Evolutionary conservation across 1,140 invertebrate genomes (phyloP).

Genomic region (Drosophila nasuta): DNA sequence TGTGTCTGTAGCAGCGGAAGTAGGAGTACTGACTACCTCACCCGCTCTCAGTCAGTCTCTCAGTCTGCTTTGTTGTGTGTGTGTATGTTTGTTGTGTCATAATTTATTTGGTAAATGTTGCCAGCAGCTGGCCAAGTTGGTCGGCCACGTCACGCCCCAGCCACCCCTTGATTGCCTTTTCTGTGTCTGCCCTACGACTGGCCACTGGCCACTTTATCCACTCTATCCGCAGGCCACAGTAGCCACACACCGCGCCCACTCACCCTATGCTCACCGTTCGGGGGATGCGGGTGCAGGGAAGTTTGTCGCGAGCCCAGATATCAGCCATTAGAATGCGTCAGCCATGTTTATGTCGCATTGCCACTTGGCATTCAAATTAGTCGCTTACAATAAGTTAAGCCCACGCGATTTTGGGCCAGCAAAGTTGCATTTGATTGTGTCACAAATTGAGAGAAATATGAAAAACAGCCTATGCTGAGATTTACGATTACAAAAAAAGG

Average conservation of each 20-base stretch:
- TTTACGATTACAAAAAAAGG: too few relatives aligned
- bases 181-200: constrained; percentile 23
- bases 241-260: constrained; percentile 54
- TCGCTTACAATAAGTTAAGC: neutral
- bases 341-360: constrained; percentile 64
- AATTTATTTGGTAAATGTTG: constrained; percentile 72
- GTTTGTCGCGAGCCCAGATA: constrained; percentile 25
- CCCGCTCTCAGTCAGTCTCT: neutral
- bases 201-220: neutral
- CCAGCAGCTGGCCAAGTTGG: constrained; percentile 60
- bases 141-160: constrained; percentile 56
- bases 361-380: constrained; percentile 46
- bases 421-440: neutral
- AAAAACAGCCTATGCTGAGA: too few relatives aligned
- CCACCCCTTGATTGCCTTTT: neutral
- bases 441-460: too few relatives aligned
- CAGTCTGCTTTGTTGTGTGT: constrained; percentile 13
- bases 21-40: constrained; percentile 45
- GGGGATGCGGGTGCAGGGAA: neutral
- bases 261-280: constrained; percentile 25
- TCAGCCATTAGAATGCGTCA: constrained; percentile 71
- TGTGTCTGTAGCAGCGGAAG: constrained; percentile 56
- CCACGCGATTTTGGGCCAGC: neutral
- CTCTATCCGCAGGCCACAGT: constrained; percentile 10
- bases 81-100: constrained; percentile 40